These are phyloP conservation scores for Eidolon helvum DNA, from an alignment of 2,113 vertebrate genomes.

Conservation along the genomic window DNA sequence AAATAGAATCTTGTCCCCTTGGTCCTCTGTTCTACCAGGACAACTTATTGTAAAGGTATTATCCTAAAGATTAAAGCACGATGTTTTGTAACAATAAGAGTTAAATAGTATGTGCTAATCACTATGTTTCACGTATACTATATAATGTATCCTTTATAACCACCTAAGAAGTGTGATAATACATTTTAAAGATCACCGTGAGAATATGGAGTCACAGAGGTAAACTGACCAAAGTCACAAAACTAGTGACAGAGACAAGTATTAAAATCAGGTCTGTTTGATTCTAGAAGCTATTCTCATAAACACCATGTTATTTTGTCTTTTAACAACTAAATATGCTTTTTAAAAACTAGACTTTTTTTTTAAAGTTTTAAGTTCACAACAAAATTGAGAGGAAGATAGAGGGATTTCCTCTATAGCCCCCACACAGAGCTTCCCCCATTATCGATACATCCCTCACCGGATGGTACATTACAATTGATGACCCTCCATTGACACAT, in stretches of 20 bases:
- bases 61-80: background rate
- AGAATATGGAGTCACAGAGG: background rate
- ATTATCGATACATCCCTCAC: background rate
- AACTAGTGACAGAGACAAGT: background rate
- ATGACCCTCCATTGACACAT: background rate
- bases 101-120: background rate
- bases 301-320: background rate
- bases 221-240: background rate
- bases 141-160: background rate
- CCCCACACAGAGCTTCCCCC: background rate
- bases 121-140: background rate
- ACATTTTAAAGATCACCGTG: background rate
- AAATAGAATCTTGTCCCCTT: background rate
- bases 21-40: background rate
- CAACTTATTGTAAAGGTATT: background rate
- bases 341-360: background rate
- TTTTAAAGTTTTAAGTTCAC: background rate
- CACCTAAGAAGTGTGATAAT: background rate
- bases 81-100: background rate
- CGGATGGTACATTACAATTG: background rate
- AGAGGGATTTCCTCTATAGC: background rate
- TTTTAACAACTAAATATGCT: background rate
- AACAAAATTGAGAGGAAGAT: background rate
- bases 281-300: background rate
- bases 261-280: background rate